phyloP scores from a whole-genome alignment of 2,113 vertebrate species.

The Microcebus ravelobensis region DNA sequence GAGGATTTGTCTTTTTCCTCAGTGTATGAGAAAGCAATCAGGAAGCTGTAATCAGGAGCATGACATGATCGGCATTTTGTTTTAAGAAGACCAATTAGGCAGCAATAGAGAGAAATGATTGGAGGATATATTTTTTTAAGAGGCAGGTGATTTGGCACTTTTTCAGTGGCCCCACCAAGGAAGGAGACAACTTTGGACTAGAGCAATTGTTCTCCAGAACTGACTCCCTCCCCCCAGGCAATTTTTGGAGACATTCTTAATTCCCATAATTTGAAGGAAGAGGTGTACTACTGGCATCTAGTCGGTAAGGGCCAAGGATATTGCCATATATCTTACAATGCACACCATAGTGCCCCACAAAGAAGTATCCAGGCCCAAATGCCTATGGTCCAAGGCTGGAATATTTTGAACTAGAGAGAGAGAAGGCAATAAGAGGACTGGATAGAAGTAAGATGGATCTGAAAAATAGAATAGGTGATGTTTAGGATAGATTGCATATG shows the following conservation, averaged over 20 bases:
- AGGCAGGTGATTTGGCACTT: not conserved
- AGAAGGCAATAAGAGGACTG: not conserved
- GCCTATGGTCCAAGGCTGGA: not conserved
- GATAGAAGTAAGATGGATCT: not conserved
- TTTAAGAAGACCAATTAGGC: not conserved
- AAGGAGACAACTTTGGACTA: not conserved
- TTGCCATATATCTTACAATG: not conserved
- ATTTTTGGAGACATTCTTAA: not conserved
- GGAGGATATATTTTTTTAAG: not conserved
- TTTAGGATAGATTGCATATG: not conserved
- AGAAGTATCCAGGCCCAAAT: not conserved
- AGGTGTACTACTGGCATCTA: rapidly evolving
- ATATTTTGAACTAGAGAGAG: not conserved
- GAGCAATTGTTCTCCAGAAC: not conserved
- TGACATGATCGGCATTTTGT: not conserved
- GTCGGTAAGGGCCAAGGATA: not conserved
- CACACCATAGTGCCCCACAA: not conserved
- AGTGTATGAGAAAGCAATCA: not conserved
- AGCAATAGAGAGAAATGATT: not conserved
- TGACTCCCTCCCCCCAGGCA: not conserved
- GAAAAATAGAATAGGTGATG: not conserved
- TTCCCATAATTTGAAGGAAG: too few relatives aligned
- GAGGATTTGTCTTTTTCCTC: not conserved
- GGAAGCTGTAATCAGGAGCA: not conserved
- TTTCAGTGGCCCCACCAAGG: not conserved